phyloP scores from a whole-genome alignment of 2,888 invertebrate species.

The Lochmaea capreae region DNA sequence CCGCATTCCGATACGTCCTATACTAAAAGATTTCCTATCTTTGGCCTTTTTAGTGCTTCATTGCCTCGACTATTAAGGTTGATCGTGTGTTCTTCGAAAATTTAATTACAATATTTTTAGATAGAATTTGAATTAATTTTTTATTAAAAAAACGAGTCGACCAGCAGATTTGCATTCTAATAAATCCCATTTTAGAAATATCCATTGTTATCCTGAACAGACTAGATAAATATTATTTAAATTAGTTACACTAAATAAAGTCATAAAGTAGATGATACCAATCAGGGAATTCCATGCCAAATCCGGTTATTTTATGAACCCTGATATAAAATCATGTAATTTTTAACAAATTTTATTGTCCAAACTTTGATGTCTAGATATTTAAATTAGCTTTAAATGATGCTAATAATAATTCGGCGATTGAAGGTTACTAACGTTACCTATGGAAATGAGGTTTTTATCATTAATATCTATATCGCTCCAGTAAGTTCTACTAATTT shows the following conservation, averaged over 20 bases:
- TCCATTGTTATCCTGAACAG: background rate
- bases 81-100: too few relatives aligned
- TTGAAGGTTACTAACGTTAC: background rate
- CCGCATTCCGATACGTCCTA: too few relatives aligned
- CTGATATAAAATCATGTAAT: background rate
- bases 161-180: too few relatives aligned
- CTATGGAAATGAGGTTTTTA: background rate
- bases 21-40: too few relatives aligned
- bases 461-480: background rate
- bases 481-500: background rate
- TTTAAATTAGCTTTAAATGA: background rate
- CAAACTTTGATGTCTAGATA: background rate
- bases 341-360: background rate
- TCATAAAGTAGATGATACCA: constrained; percentile 1
- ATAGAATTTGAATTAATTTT: too few relatives aligned
- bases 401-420: background rate
- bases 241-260: background rate
- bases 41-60: too few relatives aligned
- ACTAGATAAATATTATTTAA: background rate
- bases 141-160: too few relatives aligned
- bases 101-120: too few relatives aligned
- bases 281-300: background rate
- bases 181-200: background rate
- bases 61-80: too few relatives aligned
- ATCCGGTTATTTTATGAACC: background rate